Evolutionary conservation across 2,113 vertebrate genomes (phyloP).

Genomic region (Natator depressus): DNA sequence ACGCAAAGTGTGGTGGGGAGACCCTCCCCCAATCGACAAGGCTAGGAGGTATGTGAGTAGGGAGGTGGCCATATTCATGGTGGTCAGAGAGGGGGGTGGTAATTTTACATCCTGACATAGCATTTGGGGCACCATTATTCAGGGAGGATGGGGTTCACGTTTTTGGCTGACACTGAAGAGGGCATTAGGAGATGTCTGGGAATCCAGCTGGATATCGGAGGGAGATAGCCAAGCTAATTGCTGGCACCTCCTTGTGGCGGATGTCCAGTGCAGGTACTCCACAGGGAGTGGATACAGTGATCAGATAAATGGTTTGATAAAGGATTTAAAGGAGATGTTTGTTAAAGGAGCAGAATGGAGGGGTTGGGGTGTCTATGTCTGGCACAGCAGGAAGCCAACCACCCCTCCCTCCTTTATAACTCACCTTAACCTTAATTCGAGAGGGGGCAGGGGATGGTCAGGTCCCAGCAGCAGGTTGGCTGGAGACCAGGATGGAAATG

Average conservation of each 20-base stretch:
- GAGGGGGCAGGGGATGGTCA: neutral
- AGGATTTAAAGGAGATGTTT: neutral
- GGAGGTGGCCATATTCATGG: neutral
- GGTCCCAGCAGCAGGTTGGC: neutral
- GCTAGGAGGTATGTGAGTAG: neutral
- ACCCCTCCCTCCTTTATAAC: neutral
- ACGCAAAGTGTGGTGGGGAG: neutral
- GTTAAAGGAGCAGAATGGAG: neutral
- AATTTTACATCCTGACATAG: neutral
- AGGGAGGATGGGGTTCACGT: neutral
- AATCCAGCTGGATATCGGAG: neutral
- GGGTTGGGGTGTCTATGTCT: neutral
- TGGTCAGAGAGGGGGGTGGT: neutral
- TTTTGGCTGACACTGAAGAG: neutral
- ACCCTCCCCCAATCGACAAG: neutral
- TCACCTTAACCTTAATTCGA: neutral
- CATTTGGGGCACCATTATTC: neutral
- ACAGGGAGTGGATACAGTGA: neutral
- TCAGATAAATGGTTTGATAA: neutral
- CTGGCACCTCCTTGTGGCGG: neutral
- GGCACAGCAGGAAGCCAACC: neutral
- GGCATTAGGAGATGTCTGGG: neutral
- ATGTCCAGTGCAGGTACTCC: neutral
- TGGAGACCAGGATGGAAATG: neutral
- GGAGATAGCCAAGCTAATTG: neutral